Conservation (phyloP, 2,888 invertebrate genomes). For the Caenorhabditis afra region DNA sequence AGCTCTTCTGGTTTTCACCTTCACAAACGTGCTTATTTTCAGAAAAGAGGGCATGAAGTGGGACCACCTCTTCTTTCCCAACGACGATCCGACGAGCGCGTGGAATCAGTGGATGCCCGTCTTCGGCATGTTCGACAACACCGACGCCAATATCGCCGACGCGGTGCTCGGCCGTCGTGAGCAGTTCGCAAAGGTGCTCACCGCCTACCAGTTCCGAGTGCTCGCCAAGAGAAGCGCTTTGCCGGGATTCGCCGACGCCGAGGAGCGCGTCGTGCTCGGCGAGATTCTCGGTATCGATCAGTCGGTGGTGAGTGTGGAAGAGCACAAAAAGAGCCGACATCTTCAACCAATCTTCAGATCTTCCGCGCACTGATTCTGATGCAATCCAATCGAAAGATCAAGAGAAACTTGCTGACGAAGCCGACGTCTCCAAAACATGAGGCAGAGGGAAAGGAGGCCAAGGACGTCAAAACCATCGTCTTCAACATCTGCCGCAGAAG, state of each 20-base stretch:
- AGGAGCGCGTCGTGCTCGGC: conserved; percentile 12
- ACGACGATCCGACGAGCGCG: neutral
- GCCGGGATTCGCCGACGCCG: neutral
- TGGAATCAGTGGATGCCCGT: conserved; percentile 6
- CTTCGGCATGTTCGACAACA: conserved; percentile 41
- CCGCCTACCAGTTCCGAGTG: conserved; percentile 37
- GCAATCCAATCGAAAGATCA: too few species aligned
- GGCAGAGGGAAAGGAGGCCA: too few species aligned
- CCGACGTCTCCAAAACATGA: too few species aligned
- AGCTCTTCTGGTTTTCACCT: too few species aligned
- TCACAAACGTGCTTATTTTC: too few species aligned
- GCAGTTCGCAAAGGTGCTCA: neutral
- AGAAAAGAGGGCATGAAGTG: conserved; percentile 30
- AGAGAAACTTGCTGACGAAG: too few species aligned
- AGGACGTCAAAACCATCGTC: too few species aligned
- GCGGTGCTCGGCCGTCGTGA: neutral
- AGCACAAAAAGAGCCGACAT: neutral
- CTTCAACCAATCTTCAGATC: too few species aligned
- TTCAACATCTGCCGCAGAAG: too few species aligned
- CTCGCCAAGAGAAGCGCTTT: conserved; percentile 29
- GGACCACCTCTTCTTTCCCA: conserved; percentile 18
- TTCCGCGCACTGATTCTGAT: too few species aligned
- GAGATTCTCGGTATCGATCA: conserved; percentile 29
- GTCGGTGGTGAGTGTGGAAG: too few species aligned
- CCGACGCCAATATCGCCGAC: conserved; percentile 23